Conservation (phyloP, 1,140 invertebrate species). For the Drosophila neocordata region DNA sequence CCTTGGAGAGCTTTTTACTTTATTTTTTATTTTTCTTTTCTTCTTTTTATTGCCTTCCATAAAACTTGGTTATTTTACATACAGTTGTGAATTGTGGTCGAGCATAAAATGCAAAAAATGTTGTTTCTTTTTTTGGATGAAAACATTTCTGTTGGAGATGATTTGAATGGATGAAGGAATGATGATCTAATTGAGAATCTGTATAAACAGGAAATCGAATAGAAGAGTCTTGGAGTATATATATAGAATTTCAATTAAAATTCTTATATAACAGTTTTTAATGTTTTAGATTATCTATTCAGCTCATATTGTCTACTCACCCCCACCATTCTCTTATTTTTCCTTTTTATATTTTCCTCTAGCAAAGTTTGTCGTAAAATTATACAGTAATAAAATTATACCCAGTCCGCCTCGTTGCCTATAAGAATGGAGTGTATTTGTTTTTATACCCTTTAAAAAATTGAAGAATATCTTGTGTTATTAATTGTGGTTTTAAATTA, state of each 20-base stretch:
- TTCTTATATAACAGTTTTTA: slow-evolving; percentile 5
- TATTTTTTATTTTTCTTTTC: neutral
- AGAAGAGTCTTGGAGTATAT: neutral
- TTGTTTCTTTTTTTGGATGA: neutral
- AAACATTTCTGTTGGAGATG: neutral
- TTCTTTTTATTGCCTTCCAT: slow-evolving; percentile 18
- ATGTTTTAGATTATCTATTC: slow-evolving; percentile 5
- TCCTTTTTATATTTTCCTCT: neutral
- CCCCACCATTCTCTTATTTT: neutral
- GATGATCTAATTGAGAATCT: slow-evolving; percentile 3
- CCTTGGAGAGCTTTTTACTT: slow-evolving; percentile 19
- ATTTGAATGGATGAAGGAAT: neutral
- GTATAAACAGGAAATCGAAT: neutral
- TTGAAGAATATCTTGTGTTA: too few species aligned
- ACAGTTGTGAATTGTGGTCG: slow-evolving; percentile 7
- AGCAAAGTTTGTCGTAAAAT: neutral
- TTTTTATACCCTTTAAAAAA: neutral
- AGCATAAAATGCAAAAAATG: slow-evolving; percentile 4
- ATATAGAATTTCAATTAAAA: slow-evolving; percentile 6
- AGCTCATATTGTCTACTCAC: neutral
- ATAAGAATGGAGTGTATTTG: too few species aligned
- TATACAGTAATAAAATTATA: slow-evolving; percentile 5
- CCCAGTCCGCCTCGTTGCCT: neutral
- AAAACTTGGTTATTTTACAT: slow-evolving; percentile 7
- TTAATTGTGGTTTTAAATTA: too few species aligned